Evolutionary conservation across 2,113 vertebrate genomes (phyloP).

Genomic region (Phylloscopus trochilus): DNA sequence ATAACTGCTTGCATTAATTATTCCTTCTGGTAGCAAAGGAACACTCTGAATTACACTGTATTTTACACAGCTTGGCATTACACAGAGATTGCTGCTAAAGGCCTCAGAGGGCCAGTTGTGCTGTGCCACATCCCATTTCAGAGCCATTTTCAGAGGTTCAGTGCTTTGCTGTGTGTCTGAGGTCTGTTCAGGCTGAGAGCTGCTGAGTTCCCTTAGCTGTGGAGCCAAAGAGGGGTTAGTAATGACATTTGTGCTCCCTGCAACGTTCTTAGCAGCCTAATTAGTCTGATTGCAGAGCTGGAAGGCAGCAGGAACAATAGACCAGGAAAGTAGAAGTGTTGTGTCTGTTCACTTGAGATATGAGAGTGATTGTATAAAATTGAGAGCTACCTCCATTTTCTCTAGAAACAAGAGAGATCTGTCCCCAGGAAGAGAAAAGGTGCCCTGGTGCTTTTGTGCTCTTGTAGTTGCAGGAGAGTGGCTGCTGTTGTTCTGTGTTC

Average conservation of each 20-base stretch:
- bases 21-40: not conserved
- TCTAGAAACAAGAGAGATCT: not conserved
- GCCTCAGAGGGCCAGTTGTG: not conserved
- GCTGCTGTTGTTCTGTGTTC: not conserved
- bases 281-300: not conserved
- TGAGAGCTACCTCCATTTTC: not conserved
- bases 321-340: not conserved
- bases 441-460: not conserved
- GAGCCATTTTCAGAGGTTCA: not conserved
- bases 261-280: not conserved
- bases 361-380: not conserved
- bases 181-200: not conserved
- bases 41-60: not conserved
- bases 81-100: not conserved
- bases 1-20: constrained; percentile 9
- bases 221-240: not conserved
- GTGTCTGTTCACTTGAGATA: not conserved
- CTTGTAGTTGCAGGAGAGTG: not conserved
- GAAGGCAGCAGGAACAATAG: not conserved
- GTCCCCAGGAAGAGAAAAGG: not conserved
- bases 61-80: not conserved
- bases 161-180: not conserved
- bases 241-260: not conserved
- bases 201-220: not conserved
- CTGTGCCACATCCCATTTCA: not conserved